Conservation (phyloP, 2,797 vertebrate genomes). For the Megalops cyprinoides region DNA sequence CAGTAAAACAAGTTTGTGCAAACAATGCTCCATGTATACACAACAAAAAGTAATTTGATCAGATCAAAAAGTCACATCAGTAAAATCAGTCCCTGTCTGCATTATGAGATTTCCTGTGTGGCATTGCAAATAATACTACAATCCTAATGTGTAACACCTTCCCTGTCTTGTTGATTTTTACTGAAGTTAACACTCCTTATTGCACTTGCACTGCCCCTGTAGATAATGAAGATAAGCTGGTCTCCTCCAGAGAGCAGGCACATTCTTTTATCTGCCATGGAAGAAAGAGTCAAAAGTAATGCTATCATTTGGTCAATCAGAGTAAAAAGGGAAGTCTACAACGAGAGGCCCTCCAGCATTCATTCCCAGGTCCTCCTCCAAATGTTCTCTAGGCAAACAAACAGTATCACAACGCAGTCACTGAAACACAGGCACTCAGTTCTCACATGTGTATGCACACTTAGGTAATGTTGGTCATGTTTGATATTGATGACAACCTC, state of each 20-base stretch:
- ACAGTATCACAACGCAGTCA: background rate
- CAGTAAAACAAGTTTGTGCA: no score
- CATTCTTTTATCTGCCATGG: constrained; percentile 1
- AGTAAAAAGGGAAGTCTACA: background rate
- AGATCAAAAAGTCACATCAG: background rate
- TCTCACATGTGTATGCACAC: constrained; percentile 8
- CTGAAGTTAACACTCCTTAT: background rate
- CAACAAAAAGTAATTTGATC: no score
- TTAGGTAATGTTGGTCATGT: constrained; percentile 37
- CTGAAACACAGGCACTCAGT: background rate
- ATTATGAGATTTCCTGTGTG: no score
- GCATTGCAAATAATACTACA: no score
- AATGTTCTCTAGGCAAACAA: background rate
- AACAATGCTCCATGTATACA: no score
- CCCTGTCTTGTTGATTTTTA: background rate
- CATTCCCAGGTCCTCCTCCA: background rate
- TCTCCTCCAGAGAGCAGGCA: constrained; percentile 7
- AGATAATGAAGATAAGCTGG: constrained; percentile 21
- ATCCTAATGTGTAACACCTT: no score
- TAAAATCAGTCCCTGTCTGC: background rate
- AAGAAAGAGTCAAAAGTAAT: constrained; percentile 30
- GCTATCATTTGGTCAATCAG: constrained; percentile 29
- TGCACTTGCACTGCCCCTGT: no score
- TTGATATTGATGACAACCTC: constrained; percentile 34
- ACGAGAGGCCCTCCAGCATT: background rate